Percentiles rank a stretch among this genome's conserved stretches.
Evolutionary conservation across 2,797 vertebrate genomes (phyloP).

Genomic region (Xyrichtys novacula): DNA sequence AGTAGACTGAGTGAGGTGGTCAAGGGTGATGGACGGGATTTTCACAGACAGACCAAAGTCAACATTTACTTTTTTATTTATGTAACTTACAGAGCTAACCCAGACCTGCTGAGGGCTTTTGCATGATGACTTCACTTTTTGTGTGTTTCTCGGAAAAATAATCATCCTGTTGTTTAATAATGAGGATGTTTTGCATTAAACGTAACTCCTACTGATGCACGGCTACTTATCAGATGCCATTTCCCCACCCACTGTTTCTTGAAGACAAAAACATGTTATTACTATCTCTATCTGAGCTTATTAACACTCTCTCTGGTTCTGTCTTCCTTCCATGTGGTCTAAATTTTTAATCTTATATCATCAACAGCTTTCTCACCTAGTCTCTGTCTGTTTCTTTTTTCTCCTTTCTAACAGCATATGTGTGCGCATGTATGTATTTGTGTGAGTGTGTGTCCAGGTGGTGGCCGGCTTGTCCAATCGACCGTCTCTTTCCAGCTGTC

Average conservation of each 20-base stretch:
- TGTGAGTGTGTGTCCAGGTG: constrained; percentile 52
- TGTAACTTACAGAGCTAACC: no score
- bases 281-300: constrained; percentile 30
- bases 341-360: constrained; percentile 14
- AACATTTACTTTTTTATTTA: no score
- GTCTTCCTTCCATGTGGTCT: constrained; percentile 33
- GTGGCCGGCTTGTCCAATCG: constrained; percentile 53
- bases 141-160: not conserved
- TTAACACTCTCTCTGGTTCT: constrained; percentile 20
- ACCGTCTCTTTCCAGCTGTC: constrained; percentile 68
- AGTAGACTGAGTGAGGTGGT: no score
- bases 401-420: not conserved
- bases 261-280: not conserved
- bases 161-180: not conserved
- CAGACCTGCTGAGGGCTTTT: no score
- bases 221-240: not conserved
- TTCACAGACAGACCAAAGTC: no score
- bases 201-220: not conserved
- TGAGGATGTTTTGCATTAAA: not conserved
- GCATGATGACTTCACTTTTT: no score
- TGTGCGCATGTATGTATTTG: not conserved
- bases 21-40: no score
- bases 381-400: not conserved
- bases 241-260: constrained; percentile 6
- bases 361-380: constrained; percentile 18